A percentile compares a stretch with the other conserved stretches of the same genome.
Conservation (phyloP, 30 jellyfish, hydroid and myxozoan species). For the Aurelia coerulea region DNA sequence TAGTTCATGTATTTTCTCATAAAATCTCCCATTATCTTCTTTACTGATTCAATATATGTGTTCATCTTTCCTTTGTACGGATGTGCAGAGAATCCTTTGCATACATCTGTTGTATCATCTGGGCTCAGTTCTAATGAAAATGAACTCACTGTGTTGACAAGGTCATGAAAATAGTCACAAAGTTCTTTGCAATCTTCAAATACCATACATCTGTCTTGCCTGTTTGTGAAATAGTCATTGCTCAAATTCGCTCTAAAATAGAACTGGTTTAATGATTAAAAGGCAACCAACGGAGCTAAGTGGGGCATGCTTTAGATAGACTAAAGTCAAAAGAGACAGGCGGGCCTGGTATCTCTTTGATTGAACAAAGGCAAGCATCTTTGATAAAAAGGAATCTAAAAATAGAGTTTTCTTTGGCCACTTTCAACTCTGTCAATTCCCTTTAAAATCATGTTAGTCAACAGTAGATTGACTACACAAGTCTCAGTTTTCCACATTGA, state of each 20-base stretch:
- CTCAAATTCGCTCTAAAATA: conserved; percentile 86
- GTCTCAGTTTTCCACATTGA: no score
- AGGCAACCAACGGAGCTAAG: no score
- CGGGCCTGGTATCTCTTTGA: no score
- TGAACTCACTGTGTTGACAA: conserved; percentile 81
- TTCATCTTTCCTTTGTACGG: conserved; percentile 77
- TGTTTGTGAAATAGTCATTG: conserved; percentile 94
- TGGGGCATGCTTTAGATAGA: no score
- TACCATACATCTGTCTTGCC: conserved; percentile 95
- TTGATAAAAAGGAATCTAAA: no score
- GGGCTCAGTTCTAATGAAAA: conserved; percentile 71
- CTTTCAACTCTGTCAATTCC: no score
- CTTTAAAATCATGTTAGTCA: no score
- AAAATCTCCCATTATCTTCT: conserved; percentile 53
- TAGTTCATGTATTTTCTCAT: conserved; percentile 18
- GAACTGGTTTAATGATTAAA: no score
- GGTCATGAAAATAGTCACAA: conserved; percentile 90
- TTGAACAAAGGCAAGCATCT: no score
- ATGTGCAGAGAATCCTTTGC: conserved; percentile 56
- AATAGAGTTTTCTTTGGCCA: no score
- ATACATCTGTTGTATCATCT: conserved; percentile 45
- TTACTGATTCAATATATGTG: conserved; percentile 52
- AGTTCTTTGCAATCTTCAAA: conserved; percentile 77
- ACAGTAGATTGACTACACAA: no score
- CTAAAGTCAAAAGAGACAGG: no score